Conservation (phyloP, 2,797 vertebrate species). For the Strix occidentalis region DNA sequence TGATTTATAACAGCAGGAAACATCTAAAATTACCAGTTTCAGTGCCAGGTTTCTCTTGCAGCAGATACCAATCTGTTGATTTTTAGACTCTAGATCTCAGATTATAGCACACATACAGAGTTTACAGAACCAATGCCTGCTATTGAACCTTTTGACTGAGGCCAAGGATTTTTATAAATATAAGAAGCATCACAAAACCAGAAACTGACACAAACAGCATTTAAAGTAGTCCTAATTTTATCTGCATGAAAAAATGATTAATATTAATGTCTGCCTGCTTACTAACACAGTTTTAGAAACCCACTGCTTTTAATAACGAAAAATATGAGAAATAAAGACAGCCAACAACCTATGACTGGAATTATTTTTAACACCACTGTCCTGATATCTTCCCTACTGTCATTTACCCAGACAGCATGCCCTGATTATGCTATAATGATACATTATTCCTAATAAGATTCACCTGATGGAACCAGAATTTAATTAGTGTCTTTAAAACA, state of each 20-base stretch:
- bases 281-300: constrained; percentile 21
- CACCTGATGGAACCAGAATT: not conserved
- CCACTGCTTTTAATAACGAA: not conserved
- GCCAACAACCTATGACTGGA: not conserved
- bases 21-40: not conserved
- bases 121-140: not conserved
- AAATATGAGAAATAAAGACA: not conserved
- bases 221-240: constrained; percentile 15
- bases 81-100: not conserved
- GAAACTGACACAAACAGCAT: not conserved
- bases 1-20: not conserved
- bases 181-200: not conserved
- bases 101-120: not conserved
- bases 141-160: not conserved
- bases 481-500: not conserved
- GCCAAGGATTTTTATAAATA: not conserved
- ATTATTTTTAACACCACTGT: not conserved
- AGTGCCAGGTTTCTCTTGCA: not conserved
- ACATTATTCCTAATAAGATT: not conserved
- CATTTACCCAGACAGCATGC: not conserved
- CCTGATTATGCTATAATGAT: not conserved
- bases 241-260: constrained; percentile 17
- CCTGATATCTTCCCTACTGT: not conserved
- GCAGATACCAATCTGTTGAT: not conserved
- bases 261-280: constrained; percentile 16